Base-by-base conservation (phyloP, 2,888 invertebrate species). In the Neoitamus cyanurus region DNA sequence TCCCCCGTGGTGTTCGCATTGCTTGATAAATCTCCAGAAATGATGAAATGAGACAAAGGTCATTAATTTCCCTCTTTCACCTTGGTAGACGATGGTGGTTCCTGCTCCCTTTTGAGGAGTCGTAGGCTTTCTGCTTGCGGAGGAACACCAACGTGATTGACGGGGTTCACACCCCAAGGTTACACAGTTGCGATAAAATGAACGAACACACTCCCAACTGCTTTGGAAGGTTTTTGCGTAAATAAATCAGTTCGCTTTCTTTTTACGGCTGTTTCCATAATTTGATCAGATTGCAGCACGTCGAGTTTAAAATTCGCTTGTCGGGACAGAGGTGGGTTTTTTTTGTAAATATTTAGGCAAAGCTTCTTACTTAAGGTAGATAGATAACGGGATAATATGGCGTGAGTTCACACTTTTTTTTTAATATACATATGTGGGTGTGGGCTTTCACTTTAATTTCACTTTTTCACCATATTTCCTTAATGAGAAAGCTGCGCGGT, bases 21-120 rank as follows among this genome's bases (percentile, higher is more conserved):
- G 46, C 82, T 82, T 82, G 84, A 84, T 84, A 84, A 84, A 84
- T 84, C 82, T 82, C 73, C 15, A 77, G 28, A 84, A 82, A 84
- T 84, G 84, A 84, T 84, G 80, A 84, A 69, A 84, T 28, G 82
- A 84, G 84, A 84, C 82, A 82, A 82, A 34, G 36, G 72, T 82
- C 84, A 84, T 84, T 84, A 84, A 84, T 84, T 84, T 82, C 25
- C 82, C 42, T 42, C 75, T 25, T 75, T 75, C 42, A 42, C 42
- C 42, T 75, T 13, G 9, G 28, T 25, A 28, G 42, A 46, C 28
- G 42, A n/a, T 37, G 31, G n/a, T 36, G 73, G 58, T 9, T 20
- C 73, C 15, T 37, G 20, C 37, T 20, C 36, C 15, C n/a, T 73
- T 75, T 75, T 37, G 5, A 37, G 42, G 42, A n/a, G 36, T 42